phyloP scores from a whole-genome alignment of 2,113 vertebrate genomes.

The Ibidorhyncha struthersii region DNA sequence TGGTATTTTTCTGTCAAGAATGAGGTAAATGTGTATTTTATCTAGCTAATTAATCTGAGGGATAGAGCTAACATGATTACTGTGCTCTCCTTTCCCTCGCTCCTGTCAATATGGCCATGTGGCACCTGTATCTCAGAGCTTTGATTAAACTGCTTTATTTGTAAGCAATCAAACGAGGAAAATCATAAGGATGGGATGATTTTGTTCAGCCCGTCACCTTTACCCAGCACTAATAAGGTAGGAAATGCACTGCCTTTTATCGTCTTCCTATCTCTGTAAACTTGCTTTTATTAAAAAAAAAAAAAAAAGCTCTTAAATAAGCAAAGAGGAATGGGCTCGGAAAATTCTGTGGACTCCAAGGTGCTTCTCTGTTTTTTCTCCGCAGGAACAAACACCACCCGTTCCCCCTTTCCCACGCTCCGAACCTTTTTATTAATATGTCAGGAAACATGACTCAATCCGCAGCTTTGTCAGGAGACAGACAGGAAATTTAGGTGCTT shows the following conservation, averaged over 20 bases:
- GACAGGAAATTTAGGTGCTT: constrained; percentile 45
- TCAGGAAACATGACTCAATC: constrained; percentile 49
- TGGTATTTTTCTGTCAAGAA: constrained; percentile 29
- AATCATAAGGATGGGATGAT: neutral
- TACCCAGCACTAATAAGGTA: constrained; percentile 13
- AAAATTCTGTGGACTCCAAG: constrained; percentile 53
- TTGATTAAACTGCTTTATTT: constrained; percentile 63
- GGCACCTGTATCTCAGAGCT: neutral
- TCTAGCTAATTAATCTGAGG: constrained; percentile 59
- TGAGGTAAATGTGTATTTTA: constrained; percentile 49
- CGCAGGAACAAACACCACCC: constrained; percentile 50
- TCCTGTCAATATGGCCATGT: constrained; percentile 64
- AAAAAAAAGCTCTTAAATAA: constrained; percentile 55
- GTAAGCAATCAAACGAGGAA: constrained; percentile 48
- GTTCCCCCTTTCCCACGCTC: neutral
- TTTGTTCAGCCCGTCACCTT: constrained; percentile 48
- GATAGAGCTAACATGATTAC: constrained; percentile 46
- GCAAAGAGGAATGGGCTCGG: neutral
- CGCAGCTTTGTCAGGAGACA: constrained; percentile 13
- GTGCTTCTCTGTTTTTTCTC: constrained; percentile 24
- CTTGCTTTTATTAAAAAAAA: constrained; percentile 27
- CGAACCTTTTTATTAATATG: constrained; percentile 13
- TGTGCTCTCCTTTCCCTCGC: constrained; percentile 41
- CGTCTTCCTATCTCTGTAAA: constrained; percentile 52
- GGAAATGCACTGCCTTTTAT: constrained; percentile 52